A percentile compares a stretch with the other conserved stretches of the same genome.
phyloP scores from a whole-genome alignment of 2,888 invertebrate genomes.

The Thecophora atra region DNA sequence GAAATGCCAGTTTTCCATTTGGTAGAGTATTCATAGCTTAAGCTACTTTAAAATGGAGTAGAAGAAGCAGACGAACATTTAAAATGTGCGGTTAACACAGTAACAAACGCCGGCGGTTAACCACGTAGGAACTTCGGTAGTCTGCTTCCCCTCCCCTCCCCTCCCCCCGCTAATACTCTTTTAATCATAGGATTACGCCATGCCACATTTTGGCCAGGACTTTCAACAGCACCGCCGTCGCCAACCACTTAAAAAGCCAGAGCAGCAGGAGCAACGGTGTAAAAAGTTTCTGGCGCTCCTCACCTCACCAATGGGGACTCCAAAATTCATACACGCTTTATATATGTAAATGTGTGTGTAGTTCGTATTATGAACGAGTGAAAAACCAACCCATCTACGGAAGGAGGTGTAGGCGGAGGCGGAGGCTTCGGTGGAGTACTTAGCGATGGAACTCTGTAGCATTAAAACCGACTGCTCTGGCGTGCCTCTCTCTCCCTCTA shows the following conservation, averaged over 20 bases:
- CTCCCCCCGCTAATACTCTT: too few relatives aligned
- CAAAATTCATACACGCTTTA: neutral
- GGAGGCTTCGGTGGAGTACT: neutral
- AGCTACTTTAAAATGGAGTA: too few relatives aligned
- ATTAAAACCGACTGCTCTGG: neutral
- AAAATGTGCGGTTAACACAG: conserved; percentile 18
- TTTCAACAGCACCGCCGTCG: neutral
- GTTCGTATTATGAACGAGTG: too few relatives aligned
- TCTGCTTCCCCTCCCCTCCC: too few relatives aligned
- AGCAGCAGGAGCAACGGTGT: neutral
- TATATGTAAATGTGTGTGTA: too few relatives aligned
- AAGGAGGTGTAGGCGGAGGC: too few relatives aligned
- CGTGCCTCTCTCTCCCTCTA: neutral
- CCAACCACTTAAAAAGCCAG: neutral
- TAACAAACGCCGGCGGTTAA: conserved; percentile 17
- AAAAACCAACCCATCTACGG: too few relatives aligned
- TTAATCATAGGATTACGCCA: conserved; percentile 1
- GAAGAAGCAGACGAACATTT: too few relatives aligned
- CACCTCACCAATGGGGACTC: neutral
- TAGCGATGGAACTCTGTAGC: neutral
- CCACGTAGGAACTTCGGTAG: neutral
- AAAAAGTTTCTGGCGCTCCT: neutral
- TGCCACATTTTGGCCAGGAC: neutral
- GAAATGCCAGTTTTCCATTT: too few relatives aligned
- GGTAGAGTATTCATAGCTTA: too few relatives aligned